Conservation (phyloP, 2,888 invertebrate species). For the Philonicus albiceps region DNA sequence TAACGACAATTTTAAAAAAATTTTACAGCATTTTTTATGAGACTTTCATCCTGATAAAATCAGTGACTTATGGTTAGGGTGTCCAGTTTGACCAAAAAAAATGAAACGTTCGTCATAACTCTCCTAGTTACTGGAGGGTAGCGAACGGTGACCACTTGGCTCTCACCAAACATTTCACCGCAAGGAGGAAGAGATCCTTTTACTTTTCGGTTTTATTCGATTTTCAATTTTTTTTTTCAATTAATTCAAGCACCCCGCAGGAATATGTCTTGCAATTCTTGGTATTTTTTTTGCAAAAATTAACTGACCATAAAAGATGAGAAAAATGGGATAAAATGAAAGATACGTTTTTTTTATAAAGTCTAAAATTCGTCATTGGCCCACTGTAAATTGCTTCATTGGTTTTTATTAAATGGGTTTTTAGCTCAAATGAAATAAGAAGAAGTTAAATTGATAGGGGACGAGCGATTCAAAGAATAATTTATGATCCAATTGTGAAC, state of each 20-base stretch:
- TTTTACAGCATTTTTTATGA: conserved; percentile 4
- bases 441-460: neutral
- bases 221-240: neutral
- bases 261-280: neutral
- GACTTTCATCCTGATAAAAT: conserved; percentile 24
- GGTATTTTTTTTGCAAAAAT: neutral
- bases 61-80: conserved; percentile 22
- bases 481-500: neutral
- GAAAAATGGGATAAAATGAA: neutral
- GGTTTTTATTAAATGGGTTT: neutral
- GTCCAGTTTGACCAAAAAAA: neutral
- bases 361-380: neutral
- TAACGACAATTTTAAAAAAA: neutral
- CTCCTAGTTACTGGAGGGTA: conserved; percentile 5
- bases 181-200: neutral
- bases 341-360: neutral
- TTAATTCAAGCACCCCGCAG: neutral
- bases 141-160: conserved; percentile 16
- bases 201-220: neutral
- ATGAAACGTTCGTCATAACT: neutral
- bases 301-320: neutral
- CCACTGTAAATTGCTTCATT: neutral
- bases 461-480: neutral
- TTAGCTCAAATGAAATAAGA: neutral
- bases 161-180: neutral